Evolutionary conservation across 1,140 invertebrate species (phyloP).

Genomic region (Orius insidiosus): DNA sequence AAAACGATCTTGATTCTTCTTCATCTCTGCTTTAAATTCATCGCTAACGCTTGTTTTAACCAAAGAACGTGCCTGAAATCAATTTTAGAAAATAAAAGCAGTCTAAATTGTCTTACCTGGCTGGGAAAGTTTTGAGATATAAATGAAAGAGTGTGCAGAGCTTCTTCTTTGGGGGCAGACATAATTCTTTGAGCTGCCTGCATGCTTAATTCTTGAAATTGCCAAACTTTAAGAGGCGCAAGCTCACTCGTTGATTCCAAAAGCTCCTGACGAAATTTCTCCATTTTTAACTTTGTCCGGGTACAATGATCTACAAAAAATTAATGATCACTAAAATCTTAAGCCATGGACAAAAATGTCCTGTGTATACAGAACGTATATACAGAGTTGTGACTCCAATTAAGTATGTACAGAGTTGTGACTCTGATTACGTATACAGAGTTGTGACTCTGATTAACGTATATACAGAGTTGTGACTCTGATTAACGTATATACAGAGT

Average conservation of each 20-base stretch:
- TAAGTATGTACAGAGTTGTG: no score
- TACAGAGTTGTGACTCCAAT: no score
- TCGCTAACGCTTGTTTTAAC: slow-evolving; percentile 54
- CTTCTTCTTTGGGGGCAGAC: slow-evolving; percentile 41
- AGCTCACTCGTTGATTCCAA: slow-evolving; percentile 79
- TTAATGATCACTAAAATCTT: no score
- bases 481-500: no score
- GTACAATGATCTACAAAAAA: slow-evolving; percentile 52
- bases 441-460: no score
- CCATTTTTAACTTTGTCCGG: slow-evolving; percentile 54
- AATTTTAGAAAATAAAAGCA: no score
- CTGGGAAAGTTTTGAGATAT: slow-evolving; percentile 95
- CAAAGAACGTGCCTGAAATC: slow-evolving; percentile 51
- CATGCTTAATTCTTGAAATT: slow-evolving; percentile 86
- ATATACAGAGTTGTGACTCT: no score
- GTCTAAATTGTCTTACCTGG: slow-evolving; percentile 41
- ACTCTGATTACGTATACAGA: no score
- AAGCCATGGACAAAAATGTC: no score
- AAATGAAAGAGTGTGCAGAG: slow-evolving; percentile 65
- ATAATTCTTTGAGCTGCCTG: slow-evolving; percentile 74
- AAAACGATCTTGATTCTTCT: slow-evolving; percentile 61
- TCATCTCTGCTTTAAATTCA: slow-evolving; percentile 58
- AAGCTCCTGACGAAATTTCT: slow-evolving; percentile 56
- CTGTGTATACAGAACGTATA: no score
- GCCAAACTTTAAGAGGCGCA: slow-evolving; percentile 92